Conservation (phyloP, 2,113 vertebrate species). For the Eptesicus fuscus region DNA sequence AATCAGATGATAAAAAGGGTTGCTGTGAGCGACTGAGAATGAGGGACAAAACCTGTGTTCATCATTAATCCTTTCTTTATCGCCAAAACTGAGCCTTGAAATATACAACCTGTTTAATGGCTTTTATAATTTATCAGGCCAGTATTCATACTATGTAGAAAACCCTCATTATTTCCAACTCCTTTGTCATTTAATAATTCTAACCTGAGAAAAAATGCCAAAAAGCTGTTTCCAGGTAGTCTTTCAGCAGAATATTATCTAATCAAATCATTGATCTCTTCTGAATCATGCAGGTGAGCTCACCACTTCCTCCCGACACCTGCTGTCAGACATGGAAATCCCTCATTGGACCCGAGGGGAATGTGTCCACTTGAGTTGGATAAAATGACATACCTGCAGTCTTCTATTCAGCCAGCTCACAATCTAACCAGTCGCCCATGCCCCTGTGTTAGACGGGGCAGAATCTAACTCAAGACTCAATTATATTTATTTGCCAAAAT, state of each 20-base stretch:
- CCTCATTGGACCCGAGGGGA: too few relatives aligned
- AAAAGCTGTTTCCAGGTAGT: conserved; percentile 25
- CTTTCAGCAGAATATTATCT: neutral
- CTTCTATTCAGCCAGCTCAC: neutral
- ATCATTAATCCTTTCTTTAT: neutral
- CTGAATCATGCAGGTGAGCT: neutral
- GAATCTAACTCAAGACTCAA: neutral
- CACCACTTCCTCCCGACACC: neutral
- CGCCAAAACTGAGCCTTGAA: neutral
- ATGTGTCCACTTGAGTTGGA: neutral
- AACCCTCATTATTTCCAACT: neutral
- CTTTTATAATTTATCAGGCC: neutral
- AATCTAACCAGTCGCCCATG: neutral
- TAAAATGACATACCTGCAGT: neutral
- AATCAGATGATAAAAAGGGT: too few relatives aligned
- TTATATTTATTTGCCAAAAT: neutral
- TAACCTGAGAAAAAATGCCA: neutral
- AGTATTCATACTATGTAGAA: neutral
- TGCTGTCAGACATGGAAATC: neutral
- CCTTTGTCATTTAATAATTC: conserved; percentile 6
- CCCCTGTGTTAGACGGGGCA: neutral
- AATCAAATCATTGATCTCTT: neutral
- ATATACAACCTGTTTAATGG: neutral
- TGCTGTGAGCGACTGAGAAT: neutral
- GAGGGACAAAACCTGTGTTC: neutral